Evolutionary conservation across 1,140 invertebrate genomes (phyloP).

Genomic region (Pseudachorutes palmiensis): DNA sequence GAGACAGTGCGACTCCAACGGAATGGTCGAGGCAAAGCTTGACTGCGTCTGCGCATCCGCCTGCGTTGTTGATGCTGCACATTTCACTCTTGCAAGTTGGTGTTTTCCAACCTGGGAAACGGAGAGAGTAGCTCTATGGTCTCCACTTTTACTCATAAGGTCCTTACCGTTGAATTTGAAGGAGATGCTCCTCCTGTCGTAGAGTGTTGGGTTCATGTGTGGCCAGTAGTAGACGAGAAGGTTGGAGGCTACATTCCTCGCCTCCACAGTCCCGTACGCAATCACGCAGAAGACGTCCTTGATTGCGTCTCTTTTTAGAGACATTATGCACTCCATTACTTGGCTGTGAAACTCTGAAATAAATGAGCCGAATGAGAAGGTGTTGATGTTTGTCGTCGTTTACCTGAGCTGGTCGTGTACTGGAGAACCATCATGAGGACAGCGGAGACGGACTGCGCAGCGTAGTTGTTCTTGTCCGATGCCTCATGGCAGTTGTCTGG

Average conservation of each 20-base stretch:
- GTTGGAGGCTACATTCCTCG: slow-evolving; percentile 85
- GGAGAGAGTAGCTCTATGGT: no score
- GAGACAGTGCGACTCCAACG: slow-evolving; percentile 62
- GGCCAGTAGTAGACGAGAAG: slow-evolving; percentile 99
- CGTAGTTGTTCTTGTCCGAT: slow-evolving; percentile 65
- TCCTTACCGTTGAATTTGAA: slow-evolving; percentile 75
- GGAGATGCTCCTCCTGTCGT: slow-evolving; percentile 78
- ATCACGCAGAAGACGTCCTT: slow-evolving; percentile 93
- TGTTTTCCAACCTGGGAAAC: slow-evolving; percentile 27
- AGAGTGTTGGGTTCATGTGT: slow-evolving; percentile 86
- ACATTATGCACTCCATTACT: slow-evolving; percentile 88
- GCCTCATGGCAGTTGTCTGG: slow-evolving; percentile 33
- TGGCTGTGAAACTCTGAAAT: slow-evolving; percentile 81
- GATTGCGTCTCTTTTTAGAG: slow-evolving; percentile 74
- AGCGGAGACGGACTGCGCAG: slow-evolving; percentile 82
- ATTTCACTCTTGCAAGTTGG: slow-evolving; percentile 35
- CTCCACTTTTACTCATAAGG: background rate
- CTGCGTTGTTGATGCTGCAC: slow-evolving; percentile 36
- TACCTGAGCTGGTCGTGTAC: slow-evolving; percentile 83
- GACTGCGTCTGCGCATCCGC: slow-evolving; percentile 58
- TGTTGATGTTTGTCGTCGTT: slow-evolving; percentile 26
- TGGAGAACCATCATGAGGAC: slow-evolving; percentile 97
- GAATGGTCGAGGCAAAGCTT: slow-evolving; percentile 85
- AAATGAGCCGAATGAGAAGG: slow-evolving; percentile 8
- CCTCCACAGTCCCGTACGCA: slow-evolving; percentile 87